phyloP scores from a whole-genome alignment of 2,888 invertebrate genomes.

The Scaptomyza flava region DNA sequence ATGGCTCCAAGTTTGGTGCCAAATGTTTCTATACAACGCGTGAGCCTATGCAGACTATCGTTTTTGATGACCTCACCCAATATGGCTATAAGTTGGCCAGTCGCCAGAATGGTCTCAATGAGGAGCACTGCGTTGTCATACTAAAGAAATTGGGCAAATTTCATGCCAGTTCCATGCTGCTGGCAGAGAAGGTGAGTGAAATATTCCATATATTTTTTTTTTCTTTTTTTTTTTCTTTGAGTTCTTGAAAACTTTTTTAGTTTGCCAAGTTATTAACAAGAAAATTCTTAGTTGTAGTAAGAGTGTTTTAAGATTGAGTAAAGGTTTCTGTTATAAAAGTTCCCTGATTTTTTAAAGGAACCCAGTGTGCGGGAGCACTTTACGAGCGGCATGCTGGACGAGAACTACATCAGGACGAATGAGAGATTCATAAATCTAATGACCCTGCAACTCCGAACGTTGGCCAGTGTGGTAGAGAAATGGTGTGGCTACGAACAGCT shows the following conservation, averaged over 20 bases:
- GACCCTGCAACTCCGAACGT: slow-evolving; percentile 74
- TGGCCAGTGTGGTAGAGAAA: slow-evolving; percentile 83
- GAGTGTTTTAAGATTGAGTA: no score
- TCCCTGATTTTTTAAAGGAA: slow-evolving; percentile 47
- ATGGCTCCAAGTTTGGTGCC: slow-evolving; percentile 81
- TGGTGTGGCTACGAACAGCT: slow-evolving; percentile 85
- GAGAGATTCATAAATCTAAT: slow-evolving; percentile 80
- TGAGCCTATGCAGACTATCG: slow-evolving; percentile 82
- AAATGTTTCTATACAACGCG: slow-evolving; percentile 82
- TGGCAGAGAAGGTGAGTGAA: slow-evolving; percentile 85
- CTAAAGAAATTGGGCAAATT: slow-evolving; percentile 85
- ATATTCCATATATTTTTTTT: no score
- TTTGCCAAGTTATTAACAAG: no score
- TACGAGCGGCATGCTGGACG: slow-evolving; percentile 81
- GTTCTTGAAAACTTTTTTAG: no score
- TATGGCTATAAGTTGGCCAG: slow-evolving; percentile 86
- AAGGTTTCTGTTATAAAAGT: no score
- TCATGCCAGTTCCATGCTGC: slow-evolving; percentile 86
- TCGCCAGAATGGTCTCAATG: slow-evolving; percentile 86
- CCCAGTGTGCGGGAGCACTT: slow-evolving; percentile 75
- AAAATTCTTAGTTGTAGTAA: no score
- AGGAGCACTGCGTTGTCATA: slow-evolving; percentile 85
- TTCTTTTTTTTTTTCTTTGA: no score
- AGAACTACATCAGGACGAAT: slow-evolving; percentile 79
- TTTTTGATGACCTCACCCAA: slow-evolving; percentile 85